Evolutionary conservation across 2,888 invertebrate genomes (phyloP).

Genomic region (Tetropium fuscum): DNA sequence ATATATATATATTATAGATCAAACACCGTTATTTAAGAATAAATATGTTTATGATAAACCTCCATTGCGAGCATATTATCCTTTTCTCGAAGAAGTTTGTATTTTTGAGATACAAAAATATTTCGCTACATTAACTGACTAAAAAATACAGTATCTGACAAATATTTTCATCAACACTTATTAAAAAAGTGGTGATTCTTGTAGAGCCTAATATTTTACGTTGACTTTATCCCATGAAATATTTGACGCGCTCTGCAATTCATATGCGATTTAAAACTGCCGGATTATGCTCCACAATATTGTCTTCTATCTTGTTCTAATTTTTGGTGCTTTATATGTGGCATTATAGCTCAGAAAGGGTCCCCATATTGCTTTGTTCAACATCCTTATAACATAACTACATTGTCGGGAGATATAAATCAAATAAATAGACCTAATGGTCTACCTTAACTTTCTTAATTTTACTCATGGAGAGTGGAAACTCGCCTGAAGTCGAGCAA

Average conservation of each 20-base stretch:
- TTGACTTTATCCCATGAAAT: too few relatives aligned
- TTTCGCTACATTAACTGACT: too few relatives aligned
- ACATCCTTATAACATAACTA: conserved; percentile 35
- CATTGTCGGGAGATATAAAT: conserved; percentile 34
- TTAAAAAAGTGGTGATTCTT: too few relatives aligned
- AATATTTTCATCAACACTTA: too few relatives aligned
- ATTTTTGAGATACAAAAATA: too few relatives aligned
- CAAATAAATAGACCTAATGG: conserved; percentile 35
- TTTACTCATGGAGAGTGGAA: conserved; percentile 17
- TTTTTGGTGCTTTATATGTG: conserved; percentile 37
- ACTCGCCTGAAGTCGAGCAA: conserved; percentile 6
- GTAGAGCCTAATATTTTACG: too few relatives aligned
- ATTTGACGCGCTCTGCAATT: conserved; percentile 5
- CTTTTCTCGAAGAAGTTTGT: too few relatives aligned
- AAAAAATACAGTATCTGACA: too few relatives aligned
- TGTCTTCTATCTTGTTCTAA: conserved; percentile 37
- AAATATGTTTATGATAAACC: too few relatives aligned
- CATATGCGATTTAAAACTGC: conserved; percentile 35
- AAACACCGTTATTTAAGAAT: too few relatives aligned
- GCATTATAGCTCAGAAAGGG: conserved; percentile 33
- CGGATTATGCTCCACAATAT: conserved; percentile 33
- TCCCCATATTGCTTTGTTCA: conserved; percentile 34
- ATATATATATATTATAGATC: too few relatives aligned
- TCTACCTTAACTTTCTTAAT: conserved; percentile 36
- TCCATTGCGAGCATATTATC: too few relatives aligned